Evolutionary conservation across 92 coral and sea anemone species (phyloP).

Genomic region (Phymanthus crucifer): DNA sequence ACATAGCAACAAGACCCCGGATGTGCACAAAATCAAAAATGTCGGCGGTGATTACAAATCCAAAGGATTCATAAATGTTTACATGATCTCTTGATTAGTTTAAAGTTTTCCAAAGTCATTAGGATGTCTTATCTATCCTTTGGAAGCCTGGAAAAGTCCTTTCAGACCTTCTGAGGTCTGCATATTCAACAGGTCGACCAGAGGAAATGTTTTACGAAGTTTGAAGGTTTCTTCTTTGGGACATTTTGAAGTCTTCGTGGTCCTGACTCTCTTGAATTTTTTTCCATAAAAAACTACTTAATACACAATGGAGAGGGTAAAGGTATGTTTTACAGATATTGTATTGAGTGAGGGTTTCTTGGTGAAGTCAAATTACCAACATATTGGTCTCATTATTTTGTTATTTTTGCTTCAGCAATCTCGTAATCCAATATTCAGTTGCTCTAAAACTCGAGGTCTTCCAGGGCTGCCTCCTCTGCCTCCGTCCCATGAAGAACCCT

Average conservation of each 20-base stretch:
- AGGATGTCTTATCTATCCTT: background rate
- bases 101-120: constrained; percentile 25
- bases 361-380: background rate
- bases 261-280: background rate
- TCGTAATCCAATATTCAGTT: constrained; percentile 82
- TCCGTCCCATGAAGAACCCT: constrained; percentile 90
- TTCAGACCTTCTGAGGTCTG: constrained; percentile 11
- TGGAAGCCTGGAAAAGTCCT: background rate
- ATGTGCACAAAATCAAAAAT: constrained; percentile 54
- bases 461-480: constrained; percentile 97
- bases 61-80: constrained; percentile 24
- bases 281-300: background rate
- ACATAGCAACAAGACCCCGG: constrained; percentile 93
- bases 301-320: constrained; percentile 54
- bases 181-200: constrained; percentile 30
- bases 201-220: background rate
- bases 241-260: background rate
- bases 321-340: constrained; percentile 33
- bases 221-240: constrained; percentile 9
- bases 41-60: constrained; percentile 37
- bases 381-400: background rate
- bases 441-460: constrained; percentile 93
- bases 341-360: background rate
- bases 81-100: constrained; percentile 29
- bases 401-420: constrained; percentile 52